Base-by-base conservation (phyloP, 1,140 invertebrate genomes). In the Ceratoteleas bidentatus region DNA sequence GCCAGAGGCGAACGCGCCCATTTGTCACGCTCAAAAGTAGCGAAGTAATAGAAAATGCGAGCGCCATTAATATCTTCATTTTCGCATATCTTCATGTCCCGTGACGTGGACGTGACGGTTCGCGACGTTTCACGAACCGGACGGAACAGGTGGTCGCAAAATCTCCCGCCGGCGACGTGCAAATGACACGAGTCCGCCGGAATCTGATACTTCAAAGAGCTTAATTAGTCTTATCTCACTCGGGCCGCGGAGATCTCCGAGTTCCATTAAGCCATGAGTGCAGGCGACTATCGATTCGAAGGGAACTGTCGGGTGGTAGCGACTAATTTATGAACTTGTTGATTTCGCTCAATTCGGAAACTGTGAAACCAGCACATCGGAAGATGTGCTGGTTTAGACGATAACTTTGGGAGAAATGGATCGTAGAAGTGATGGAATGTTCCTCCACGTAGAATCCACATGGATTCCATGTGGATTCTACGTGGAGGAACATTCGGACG, bases 21-120 rank as follows among this genome's bases (percentile, higher is more conserved):
- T 61, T 61, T 49, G 45, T 61, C 58, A 61, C 58, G 43, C 16
- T 24, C 58, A 34, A 49, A 49, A 10, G 43, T 47, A 49, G 7
- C 47, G 34, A 49, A 61, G 43, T 58, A 58, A 58, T 58, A 58
- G 56, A 58, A 58, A 58, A 45, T 45, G 38, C n/a, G 40, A 9
- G 16, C 38, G 9, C 13, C 38, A 58, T 58, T 58, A 58, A 58
- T 58, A 58, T 24, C 56, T 24, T 58, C 56, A 58, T 45, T 58
- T 43, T 61, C 45, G 32, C 32, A 11, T n/a, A n/a, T n/a, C n/a
- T n/a, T n/a, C n/a, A 11, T 15, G 14, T 8, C 16, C 7, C 24
- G 45, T 61, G 43, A 61, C 57, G 24, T 61, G 33, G 13, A 10
- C 6, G 15, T 61, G 40, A 33, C 57, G 43, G 45, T 32, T n/a